These are phyloP conservation scores for Pipa parva DNA, from an alignment of 2,113 vertebrate species.

Conservation along the genomic window DNA sequence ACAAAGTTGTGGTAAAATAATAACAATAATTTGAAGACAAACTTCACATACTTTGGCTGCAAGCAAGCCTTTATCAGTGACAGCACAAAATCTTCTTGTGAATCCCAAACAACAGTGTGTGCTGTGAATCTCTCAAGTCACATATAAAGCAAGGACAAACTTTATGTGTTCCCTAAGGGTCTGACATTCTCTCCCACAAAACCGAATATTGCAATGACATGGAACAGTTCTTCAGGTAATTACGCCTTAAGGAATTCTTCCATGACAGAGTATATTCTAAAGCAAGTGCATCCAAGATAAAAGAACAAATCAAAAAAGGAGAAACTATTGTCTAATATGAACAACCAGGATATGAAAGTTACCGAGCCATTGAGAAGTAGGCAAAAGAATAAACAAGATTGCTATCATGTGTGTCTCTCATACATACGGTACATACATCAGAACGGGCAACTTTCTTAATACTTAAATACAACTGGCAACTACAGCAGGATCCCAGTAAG, in stretches of 20 bases:
- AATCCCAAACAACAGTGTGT: background rate
- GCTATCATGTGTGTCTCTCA: background rate
- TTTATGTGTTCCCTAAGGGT: background rate
- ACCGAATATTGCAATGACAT: background rate
- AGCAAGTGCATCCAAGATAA: background rate
- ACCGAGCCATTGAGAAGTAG: background rate
- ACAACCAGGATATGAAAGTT: background rate
- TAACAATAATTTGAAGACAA: background rate
- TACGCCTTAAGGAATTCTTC: background rate
- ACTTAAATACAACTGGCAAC: too few species aligned
- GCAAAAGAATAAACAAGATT: background rate
- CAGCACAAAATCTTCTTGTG: too few species aligned
- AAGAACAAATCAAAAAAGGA: background rate
- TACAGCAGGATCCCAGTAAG: too few species aligned
- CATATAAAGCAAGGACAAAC: background rate
- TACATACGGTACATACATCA: too few species aligned
- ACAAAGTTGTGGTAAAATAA: background rate
- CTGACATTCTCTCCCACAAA: background rate
- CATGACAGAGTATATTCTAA: background rate
- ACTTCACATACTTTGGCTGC: background rate
- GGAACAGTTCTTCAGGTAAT: background rate
- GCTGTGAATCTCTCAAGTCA: background rate
- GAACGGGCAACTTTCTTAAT: too few species aligned
- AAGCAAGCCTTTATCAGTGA: too few species aligned
- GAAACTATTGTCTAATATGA: background rate